Conservation (phyloP, 2,113 vertebrate genomes). For the Dasypus novemcinctus region DNA sequence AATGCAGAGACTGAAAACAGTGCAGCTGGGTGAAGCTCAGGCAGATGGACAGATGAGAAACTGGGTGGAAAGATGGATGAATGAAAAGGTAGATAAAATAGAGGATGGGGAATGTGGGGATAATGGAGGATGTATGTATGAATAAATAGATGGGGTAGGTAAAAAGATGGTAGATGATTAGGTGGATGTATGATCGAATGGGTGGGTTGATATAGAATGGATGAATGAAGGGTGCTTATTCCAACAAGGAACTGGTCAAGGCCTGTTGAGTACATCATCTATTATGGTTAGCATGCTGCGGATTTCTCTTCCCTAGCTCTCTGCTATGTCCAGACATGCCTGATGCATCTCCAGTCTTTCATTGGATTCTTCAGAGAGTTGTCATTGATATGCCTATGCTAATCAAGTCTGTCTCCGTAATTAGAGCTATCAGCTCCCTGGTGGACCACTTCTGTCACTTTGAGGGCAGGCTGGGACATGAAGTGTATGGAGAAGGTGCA, state of each 20-base stretch:
- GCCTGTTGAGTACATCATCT: fast-evolving
- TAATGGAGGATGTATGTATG: not conserved
- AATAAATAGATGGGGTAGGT: not conserved
- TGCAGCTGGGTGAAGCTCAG: not conserved
- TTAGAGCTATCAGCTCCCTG: slow-evolving; percentile 46
- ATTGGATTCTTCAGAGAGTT: not conserved
- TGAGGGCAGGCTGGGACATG: not conserved
- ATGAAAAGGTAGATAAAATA: not conserved
- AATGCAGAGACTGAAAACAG: not conserved
- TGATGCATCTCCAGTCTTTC: not conserved
- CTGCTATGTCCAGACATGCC: not conserved
- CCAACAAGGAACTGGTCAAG: not conserved
- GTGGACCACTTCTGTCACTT: not conserved
- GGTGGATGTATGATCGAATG: not conserved
- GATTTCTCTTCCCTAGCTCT: not conserved
- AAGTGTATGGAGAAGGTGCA: not conserved
- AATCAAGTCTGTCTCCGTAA: slow-evolving; percentile 34
- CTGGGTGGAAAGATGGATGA: not conserved
- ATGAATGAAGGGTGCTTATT: not conserved
- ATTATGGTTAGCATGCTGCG: not conserved
- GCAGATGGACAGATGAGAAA: not conserved
- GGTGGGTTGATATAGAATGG: not conserved
- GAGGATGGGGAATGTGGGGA: not conserved
- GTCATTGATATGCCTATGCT: not conserved
- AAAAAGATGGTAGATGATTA: not conserved